Base-by-base conservation (phyloP, 1,140 invertebrate species). In the Pygmarrhopalites habei region DNA sequence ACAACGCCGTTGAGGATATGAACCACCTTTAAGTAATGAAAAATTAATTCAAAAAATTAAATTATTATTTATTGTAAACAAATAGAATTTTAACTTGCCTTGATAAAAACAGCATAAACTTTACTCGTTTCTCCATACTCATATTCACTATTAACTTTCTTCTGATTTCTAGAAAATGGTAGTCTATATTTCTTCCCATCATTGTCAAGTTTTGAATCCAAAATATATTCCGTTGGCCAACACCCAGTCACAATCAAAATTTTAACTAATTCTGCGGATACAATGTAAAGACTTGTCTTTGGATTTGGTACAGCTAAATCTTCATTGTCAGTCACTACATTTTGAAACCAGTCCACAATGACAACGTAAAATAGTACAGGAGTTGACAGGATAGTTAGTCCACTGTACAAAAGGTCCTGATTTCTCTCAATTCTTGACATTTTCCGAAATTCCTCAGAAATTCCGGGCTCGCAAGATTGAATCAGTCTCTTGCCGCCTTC, bases 1-100 rank as follows among this genome's bases (percentile, higher is more conserved):
- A 49, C 41, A 30, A 60, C 29, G 26, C 61, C 61, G 52, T 63
- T 63, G 12, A 58, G n/a, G 12, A 66, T 14, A 19, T 64, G 57
- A 15, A 59, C 21, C 0, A 60, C n/a, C 58, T 58, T 23, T 12
- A 39, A 56, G 28, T 12, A 19, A 39, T 10, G 12, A 25, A 49
- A 29, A 1, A 52, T 23, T 29, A 19, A 63, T 39, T 41, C 23
- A 53, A 28, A 32, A 3, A 29, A 43, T 17, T 3, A 15, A 58
- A 12, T 43, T 4, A 5, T 44, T 1, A 14, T 43, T 43, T 10
- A 28, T 46, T 15, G 17, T 35, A 32, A 39, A 32, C 4, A 7
- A 2, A 29, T 44, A 19, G n/a, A 21, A 58, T 44, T 58, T 2
- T 10, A 39, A 43, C 43, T 14, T 12, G 1, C 19, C 28, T n/a